Base-by-base conservation (phyloP, 92 coral and sea anemone species). In the Anthopleura xanthogrammica region DNA sequence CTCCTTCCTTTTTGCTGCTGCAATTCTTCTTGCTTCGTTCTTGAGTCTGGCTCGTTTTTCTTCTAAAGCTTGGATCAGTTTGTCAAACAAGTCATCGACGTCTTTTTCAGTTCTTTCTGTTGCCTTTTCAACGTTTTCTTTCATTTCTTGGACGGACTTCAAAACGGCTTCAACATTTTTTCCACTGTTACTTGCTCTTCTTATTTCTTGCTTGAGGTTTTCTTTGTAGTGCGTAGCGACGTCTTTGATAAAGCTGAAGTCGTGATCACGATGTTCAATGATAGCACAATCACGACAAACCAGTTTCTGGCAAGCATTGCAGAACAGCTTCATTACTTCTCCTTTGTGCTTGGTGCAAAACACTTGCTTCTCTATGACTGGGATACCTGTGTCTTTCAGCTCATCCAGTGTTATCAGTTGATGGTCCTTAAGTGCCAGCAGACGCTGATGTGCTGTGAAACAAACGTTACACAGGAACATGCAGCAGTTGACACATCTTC, bases 201-300 rank as follows among this genome's bases (percentile, higher is more conserved):
- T 29, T 16, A 80, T 66, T 64, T 24, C 76, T 5, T 17, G 46
- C 71, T 64, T 39, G 4, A 80, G 48, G 23, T 60, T 60, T 36
- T 58, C 74, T 78, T 89, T 87, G 48, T 89, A 83, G 52, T 72
- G 78, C 42, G 16, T 85, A n/a, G 87, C 90, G 20, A 90, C 88
- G 41, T 91, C 92, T 14, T 81, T 87, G 2, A 89, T 80, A 58
- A 89, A 87, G 74, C 85, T 88, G 72, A 92, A 87, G 42, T 85
- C 58, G 70, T 94, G 98, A 23, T 77, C 85, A 6, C 84, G 90
- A 86, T 94, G 98, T 66, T 94, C 92, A 36, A 85, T 82, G 54
- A 89, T 88, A 13, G 90, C 75, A 48, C 97, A 91, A 48, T 91
- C 93, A 58, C 90, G 90, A 41, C 95, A 93, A 65, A 93, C 80